These are phyloP conservation scores for Sarcophaga carnaria DNA, from an alignment of 2,888 invertebrate species.

Conservation along the genomic window DNA sequence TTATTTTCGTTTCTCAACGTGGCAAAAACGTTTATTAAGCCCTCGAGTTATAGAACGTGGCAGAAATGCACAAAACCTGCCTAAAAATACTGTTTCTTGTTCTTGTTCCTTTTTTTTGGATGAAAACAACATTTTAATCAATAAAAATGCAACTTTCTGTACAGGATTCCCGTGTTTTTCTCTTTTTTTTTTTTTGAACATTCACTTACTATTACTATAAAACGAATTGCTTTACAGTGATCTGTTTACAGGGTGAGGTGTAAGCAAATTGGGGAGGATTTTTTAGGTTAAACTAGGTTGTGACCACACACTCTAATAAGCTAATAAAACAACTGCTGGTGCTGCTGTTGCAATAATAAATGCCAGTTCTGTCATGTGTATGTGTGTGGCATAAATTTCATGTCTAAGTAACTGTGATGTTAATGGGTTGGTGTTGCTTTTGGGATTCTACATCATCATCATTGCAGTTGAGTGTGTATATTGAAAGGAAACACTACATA, in stretches of 20 bases:
- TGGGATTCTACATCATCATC: not conserved
- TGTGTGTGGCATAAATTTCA: not conserved
- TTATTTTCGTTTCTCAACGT: too few relatives aligned
- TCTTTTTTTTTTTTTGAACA: not conserved
- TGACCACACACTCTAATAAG: constrained; percentile 27
- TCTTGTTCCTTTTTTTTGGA: too few relatives aligned
- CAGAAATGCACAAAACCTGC: too few relatives aligned
- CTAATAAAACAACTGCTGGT: constrained; percentile 29
- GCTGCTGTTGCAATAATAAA: constrained; percentile 4
- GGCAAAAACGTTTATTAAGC: too few relatives aligned
- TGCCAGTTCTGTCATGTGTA: not conserved
- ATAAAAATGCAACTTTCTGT: not conserved
- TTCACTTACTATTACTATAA: not conserved
- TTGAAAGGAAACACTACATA: not conserved
- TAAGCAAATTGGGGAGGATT: not conserved
- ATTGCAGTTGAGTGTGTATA: not conserved
- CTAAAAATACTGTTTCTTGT: too few relatives aligned
- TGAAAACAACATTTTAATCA: not conserved
- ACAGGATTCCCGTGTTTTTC: not conserved
- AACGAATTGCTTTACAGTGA: not conserved
- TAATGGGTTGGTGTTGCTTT: not conserved
- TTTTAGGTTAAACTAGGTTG: too few relatives aligned
- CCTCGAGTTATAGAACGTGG: too few relatives aligned
- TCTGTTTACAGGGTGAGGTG: too few relatives aligned
- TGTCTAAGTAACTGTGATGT: not conserved